Base-by-base conservation (phyloP, 2,888 invertebrate genomes). In the Blomia tropicalis region DNA sequence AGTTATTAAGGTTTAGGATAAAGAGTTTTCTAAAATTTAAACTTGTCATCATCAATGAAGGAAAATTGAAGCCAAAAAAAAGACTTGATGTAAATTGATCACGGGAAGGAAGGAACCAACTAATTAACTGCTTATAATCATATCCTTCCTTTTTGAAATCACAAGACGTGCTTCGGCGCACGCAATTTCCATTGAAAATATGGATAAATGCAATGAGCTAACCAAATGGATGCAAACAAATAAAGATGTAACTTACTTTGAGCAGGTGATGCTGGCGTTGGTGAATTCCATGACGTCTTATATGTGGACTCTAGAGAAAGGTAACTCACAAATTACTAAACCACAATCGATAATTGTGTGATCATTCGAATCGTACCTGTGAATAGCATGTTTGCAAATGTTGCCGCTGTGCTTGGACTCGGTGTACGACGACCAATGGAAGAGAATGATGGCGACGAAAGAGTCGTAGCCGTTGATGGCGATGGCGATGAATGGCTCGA, bases 21-120 rank as follows among this genome's bases (percentile, higher is more conserved):
- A n/a, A n/a, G n/a, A n/a, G n/a, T n/a, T n/a, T n/a, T n/a, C n/a
- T n/a, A n/a, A n/a, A n/a, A n/a, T n/a, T n/a, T n/a, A n/a, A n/a
- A n/a, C n/a, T n/a, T n/a, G n/a, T n/a, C n/a, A n/a, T n/a, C n/a
- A n/a, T n/a, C n/a, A n/a, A n/a, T n/a, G n/a, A n/a, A n/a, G n/a
- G n/a, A n/a, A n/a, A n/a, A n/a, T n/a, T n/a, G n/a, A n/a, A n/a
- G n/a, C n/a, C n/a, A n/a, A n/a, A n/a, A n/a, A n/a, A n/a, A n/a
- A n/a, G n/a, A n/a, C 36, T 27, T 19, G 51, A 22, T 47, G 51
- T 47, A 47, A 47, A 47, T 36, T 36, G 51, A 47, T 47, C 51
- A n/a, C n/a, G n/a, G n/a, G 51, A 56, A 56, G 56, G 56, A 56
- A 56, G 56, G 56, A 56, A 56, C 56, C 56, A 56, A 56, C 56